Evolutionary conservation across 1,140 invertebrate species (phyloP), one percentile per base, ranked within the genome.

Genomic region (Drosophila parvula): DNA sequence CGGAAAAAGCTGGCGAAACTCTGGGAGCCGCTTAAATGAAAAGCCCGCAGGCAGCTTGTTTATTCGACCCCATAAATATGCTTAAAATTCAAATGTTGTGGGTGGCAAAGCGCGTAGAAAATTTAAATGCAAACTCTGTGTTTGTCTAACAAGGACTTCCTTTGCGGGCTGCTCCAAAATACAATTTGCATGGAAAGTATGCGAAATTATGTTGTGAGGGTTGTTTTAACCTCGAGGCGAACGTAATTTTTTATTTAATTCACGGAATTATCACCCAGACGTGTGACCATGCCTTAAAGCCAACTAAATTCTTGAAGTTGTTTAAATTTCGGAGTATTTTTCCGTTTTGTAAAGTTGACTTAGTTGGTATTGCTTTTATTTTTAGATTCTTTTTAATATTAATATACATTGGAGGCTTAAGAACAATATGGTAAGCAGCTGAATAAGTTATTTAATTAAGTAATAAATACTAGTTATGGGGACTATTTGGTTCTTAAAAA

Each of bases 11-110:
- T 28, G 8, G 8, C 11, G 10, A 40, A 56, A 55, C 70, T 38
- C 36, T 16, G 27, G 32, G 40, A 53, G 38, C 55, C 51, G 27
- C 74, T 78, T 57, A 68, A 77, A 77, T 60, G 30, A 45, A 77
- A 78, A 61, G 55, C 64, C 59, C 51, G 59, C 16, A 28, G 45
- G 51, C 41, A 50, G 38, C 30, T 36, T 50, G 47, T 56, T 64
- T 70, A 79, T 79, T 50, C 55, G 51, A 10, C 38, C n/a, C 32
- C 56, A 68, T 56, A 50, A 71, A 71, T 65, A 45, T 60, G 55
- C 40, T 41, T 74, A 58, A 61, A 59, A 76, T 56, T 77, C 64
- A 36, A 76, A 77, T 55, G 55, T 36, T 63, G 22, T 45, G 38
- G 48, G 40, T 34, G 14, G 14, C 36, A 27, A 16, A 7, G 40